Conservation (phyloP, 2,797 vertebrate genomes). For the Leontopithecus rosalia region DNA sequence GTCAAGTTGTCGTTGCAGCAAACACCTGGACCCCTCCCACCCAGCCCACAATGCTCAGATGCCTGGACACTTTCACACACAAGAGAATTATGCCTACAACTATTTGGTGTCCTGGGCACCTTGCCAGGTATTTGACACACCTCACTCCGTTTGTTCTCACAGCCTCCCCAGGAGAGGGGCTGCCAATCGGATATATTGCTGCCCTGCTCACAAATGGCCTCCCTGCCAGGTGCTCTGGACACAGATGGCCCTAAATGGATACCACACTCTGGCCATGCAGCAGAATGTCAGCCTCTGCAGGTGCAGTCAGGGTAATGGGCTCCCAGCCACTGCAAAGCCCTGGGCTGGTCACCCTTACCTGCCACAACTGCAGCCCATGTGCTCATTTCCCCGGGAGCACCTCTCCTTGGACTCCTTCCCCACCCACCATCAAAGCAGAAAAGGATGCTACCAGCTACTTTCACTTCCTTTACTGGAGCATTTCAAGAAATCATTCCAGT, state of each 20-base stretch:
- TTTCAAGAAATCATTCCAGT: not conserved
- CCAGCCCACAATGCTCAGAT: not conserved
- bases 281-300: accelerated
- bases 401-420: not conserved
- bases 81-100: not conserved
- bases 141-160: not conserved
- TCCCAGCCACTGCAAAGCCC: accelerated
- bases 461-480: not conserved
- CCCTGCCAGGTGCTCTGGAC: not conserved
- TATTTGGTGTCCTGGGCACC: not conserved
- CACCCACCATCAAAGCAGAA: not conserved
- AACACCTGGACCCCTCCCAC: not conserved
- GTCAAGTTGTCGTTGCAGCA: not conserved
- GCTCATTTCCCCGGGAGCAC: accelerated
- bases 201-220: not conserved
- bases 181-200: accelerated
- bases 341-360: accelerated
- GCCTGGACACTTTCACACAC: too few species aligned
- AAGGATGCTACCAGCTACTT: not conserved
- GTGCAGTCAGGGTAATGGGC: accelerated
- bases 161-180: not conserved
- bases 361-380: too few species aligned
- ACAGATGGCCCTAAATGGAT: too few species aligned
- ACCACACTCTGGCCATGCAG: accelerated
- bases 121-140: not conserved